Base-by-base conservation (phyloP, 1,140 invertebrate genomes). In the Pseudomyrmex flavicornis region DNA sequence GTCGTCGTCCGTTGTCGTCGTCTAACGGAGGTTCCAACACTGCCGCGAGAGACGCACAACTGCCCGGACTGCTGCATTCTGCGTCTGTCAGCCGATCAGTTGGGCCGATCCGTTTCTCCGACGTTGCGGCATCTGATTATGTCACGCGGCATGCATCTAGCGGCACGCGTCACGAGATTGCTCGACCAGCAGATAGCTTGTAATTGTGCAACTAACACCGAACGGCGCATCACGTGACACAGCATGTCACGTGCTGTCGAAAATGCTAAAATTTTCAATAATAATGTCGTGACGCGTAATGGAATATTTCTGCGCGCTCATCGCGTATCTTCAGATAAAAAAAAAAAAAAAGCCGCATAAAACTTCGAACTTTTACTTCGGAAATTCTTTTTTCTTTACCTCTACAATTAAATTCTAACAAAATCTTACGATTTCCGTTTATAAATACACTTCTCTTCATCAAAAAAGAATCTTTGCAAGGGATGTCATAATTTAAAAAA, bases 1-100 rank as follows among this genome's bases (percentile, higher is more conserved):
- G 3, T 35, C 35, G 35, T 35, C 35, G 35, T 35, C 5, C 35
- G 35, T 35, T 5, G 35, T 35, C 35, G 35, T 86, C 82, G 77
- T 85, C 68, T 86, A 88, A 90, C 74, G 77, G 76, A 54, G 69
- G 20, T 80, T 86, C 50, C 76, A 12, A 12, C 20, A 66, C 65
- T 54, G 63, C 69, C 75, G 17, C 59, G 59, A 68, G 52, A 48
- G 46, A 48, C 17, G 50, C 79, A 26, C 63, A 22, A 52, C 26
- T 77, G 44, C 52, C 17, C 48, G 61, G 44, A 12, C 15, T 22
- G 44, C 77, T 35, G n/a, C 17, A 56, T 46, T 35, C 50, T 52
- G 26, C 48, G 26, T 59, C 56, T 54, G 65, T 48, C 35, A 58
- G 75, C 22, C 48, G 73, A 35, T 15, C 22, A 17, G 17, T 17